phyloP scores from a whole-genome alignment of 2,888 invertebrate species.

The Sabatieria punctata region DNA sequence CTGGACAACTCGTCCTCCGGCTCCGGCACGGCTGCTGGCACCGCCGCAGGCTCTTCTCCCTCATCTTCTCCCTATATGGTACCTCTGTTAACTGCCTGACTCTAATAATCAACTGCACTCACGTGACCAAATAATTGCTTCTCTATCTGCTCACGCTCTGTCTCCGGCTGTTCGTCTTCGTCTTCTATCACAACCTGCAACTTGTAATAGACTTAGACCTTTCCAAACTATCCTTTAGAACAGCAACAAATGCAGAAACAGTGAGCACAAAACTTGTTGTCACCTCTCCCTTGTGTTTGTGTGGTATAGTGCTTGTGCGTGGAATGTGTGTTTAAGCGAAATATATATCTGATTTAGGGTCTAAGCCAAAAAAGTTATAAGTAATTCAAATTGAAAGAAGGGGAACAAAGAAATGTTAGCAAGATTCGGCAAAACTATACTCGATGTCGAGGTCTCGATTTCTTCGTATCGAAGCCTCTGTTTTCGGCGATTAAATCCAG shows the following conservation, averaged over 20 bases:
- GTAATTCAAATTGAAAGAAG: not conserved
- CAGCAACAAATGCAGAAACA: too few species aligned
- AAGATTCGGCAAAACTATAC: conserved; percentile 43
- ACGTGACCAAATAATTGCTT: conserved; percentile 56
- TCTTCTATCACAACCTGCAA: conserved; percentile 47
- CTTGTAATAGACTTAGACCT: too few species aligned
- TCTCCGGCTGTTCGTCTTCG: conserved; percentile 66
- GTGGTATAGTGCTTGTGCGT: too few species aligned
- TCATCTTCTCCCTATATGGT: conserved; percentile 5
- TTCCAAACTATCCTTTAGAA: too few species aligned
- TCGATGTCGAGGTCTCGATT: conserved; percentile 14
- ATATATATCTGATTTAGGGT: too few species aligned
- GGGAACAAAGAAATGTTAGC: not conserved
- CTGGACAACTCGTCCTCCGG: conserved; percentile 13
- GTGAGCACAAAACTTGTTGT: too few species aligned
- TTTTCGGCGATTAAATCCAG: conserved; percentile 94
- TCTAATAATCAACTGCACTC: too few species aligned
- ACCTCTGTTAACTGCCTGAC: too few species aligned
- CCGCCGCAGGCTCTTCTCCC: conserved; percentile 8
- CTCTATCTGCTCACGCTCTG: conserved; percentile 45
- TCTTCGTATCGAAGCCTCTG: conserved; percentile 87
- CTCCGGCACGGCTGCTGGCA: not conserved
- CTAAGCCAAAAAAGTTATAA: too few species aligned
- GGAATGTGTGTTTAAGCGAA: too few species aligned
- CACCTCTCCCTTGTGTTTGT: too few species aligned